Evolutionary conservation across 2,888 invertebrate genomes (phyloP).

Genomic region (Chloroclysta siterata): DNA sequence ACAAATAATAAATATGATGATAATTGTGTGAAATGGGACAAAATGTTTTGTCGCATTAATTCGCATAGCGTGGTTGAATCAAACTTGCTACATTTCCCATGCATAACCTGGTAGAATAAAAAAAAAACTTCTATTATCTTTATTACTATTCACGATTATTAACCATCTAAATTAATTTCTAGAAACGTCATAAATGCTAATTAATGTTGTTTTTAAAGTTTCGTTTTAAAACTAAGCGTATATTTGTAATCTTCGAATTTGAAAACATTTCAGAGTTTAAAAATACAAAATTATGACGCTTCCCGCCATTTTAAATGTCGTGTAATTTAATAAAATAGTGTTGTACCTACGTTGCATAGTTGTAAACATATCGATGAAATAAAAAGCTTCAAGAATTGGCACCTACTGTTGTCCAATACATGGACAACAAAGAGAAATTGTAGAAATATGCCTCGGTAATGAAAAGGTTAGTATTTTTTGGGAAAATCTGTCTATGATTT

Average conservation of each 20-base stretch:
- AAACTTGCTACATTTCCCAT: background rate
- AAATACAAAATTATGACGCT: slow-evolving; percentile 38
- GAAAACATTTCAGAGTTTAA: slow-evolving; percentile 24
- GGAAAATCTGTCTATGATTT: too few relatives aligned
- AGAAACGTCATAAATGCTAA: background rate
- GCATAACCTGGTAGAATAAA: background rate
- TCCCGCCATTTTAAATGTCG: slow-evolving; percentile 53
- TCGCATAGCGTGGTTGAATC: background rate
- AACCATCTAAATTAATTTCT: background rate
- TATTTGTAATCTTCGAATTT: background rate
- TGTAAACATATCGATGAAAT: slow-evolving; percentile 34
- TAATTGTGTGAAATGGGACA: background rate
- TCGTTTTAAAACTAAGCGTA: background rate
- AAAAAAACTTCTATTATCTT: background rate
- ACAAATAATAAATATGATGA: background rate
- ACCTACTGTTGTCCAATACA: slow-evolving; percentile 20
- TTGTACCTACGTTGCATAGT: slow-evolving; percentile 36
- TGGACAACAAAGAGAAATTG: slow-evolving; percentile 27
- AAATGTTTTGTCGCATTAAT: background rate
- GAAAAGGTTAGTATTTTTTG: slow-evolving; percentile 29
- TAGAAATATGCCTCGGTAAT: slow-evolving; percentile 24
- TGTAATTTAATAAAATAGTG: slow-evolving; percentile 32
- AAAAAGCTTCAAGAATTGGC: slow-evolving; percentile 23
- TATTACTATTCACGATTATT: too few relatives aligned
- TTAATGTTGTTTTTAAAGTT: background rate